Base-by-base conservation (phyloP, 1,140 invertebrate genomes). In the Ceratina calcarata region DNA sequence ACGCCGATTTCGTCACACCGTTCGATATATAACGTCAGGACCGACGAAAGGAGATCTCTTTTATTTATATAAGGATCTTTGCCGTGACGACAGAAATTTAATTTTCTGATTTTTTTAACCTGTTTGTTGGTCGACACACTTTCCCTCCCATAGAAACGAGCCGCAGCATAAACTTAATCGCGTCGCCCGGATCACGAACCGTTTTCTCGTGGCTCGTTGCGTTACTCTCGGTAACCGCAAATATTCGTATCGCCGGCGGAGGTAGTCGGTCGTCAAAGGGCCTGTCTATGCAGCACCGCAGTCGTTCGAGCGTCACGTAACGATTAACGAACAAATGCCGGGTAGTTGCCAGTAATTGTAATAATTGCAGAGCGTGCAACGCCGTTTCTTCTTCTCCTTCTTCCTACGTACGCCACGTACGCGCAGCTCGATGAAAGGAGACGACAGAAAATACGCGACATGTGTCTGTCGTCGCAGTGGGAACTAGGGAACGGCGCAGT, bases 261-360 rank as follows among this genome's bases (percentile, higher is more conserved):
- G 74, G 37, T 80, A 82, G 73, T 62, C 78, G 81, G 58, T 78
- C 81, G 80, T 83, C 81, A 84, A 83, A 88, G 68, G 72, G 83
- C 7, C 68, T 71, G 78, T 83, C 55, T 78, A 86, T 81, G 80
- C 77, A 80, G 62, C 37, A 6, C 24, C 32, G 24, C n/a, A 70
- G 53, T 83, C 82, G 75, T 77, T 77, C 57, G 81, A 86, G 86
- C 82, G 85, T 81, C 83, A 81, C 88, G 88, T 90, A 90, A 90
- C 90, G 88, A 92, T 92, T 91, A 92, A 88, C 89, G 88, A 87
- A 91, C 91, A 92, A 92, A 92, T 92, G 90, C 86, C 89, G 85
- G 86, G 89, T 88, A 90, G 86, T 92, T 91, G 90, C 85, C 83
- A 80, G 88, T 92, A 92, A 92, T 92, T 92, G 90, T 92, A 92